Conservation (phyloP, 1,140 invertebrate genomes). For the Pachypeltis micranthus region DNA sequence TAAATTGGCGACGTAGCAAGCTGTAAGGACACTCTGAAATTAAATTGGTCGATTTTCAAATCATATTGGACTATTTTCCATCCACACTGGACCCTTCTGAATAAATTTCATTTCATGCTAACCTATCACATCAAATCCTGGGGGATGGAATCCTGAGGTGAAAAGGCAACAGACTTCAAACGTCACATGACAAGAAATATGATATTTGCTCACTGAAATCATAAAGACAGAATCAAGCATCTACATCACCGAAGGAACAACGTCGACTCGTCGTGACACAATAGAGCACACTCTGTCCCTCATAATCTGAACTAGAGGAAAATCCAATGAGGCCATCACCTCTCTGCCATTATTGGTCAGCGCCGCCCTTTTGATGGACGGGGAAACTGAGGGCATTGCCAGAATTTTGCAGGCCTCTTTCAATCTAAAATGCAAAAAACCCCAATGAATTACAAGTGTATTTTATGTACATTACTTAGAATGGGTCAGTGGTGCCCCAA, state of each 20-base stretch:
- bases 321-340: background rate
- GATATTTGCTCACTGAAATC: no score
- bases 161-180: no score
- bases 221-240: slow-evolving; percentile 4
- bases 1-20: no score
- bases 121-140: no score
- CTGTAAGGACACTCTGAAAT: no score
- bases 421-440: slow-evolving; percentile 59
- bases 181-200: no score
- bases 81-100: no score
- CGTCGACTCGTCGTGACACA: slow-evolving; percentile 54
- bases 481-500: slow-evolving; percentile 4
- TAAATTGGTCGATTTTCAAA: no score
- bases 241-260: slow-evolving; percentile 22
- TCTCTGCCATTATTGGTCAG: slow-evolving; percentile 9
- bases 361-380: slow-evolving; percentile 4
- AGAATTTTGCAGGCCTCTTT: slow-evolving; percentile 66
- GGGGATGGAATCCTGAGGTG: no score
- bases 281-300: slow-evolving; percentile 59
- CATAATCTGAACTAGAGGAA: slow-evolving; percentile 12
- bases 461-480: slow-evolving; percentile 2
- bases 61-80: no score
- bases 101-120: no score
- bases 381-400: slow-evolving; percentile 39
- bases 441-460: no score